Evolutionary conservation across 2,888 invertebrate species (phyloP).

Genomic region (Xanthostigma xanthostigma): DNA sequence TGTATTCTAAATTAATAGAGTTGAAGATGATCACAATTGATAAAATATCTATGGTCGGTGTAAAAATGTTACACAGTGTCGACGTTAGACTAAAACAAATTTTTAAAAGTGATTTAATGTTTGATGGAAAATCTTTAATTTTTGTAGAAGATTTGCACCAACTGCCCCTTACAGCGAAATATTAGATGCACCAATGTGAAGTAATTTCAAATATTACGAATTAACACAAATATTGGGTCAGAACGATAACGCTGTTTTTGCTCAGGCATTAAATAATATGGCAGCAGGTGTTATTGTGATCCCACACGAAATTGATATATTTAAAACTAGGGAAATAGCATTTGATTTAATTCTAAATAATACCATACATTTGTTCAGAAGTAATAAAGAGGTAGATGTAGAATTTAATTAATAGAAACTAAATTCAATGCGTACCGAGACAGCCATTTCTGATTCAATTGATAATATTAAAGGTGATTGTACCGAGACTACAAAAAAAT

Average conservation of each 20-base stretch:
- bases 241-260: slow-evolving; percentile 16
- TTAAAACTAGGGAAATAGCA: slow-evolving; percentile 9
- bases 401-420: slow-evolving; percentile 6
- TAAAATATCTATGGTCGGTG: slow-evolving; percentile 21
- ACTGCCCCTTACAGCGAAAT: slow-evolving; percentile 12
- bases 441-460: background rate
- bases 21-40: slow-evolving; percentile 18
- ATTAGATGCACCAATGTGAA: slow-evolving; percentile 11
- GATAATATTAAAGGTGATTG: slow-evolving; percentile 1
- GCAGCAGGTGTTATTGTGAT: slow-evolving; percentile 14
- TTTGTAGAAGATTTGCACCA: slow-evolving; percentile 22
- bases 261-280: slow-evolving; percentile 15
- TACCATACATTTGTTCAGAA: slow-evolving; percentile 7
- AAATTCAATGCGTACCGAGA: background rate
- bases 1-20: slow-evolving; percentile 7
- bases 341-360: slow-evolving; percentile 4
- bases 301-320: slow-evolving; percentile 11
- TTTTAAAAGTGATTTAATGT: slow-evolving; percentile 14
- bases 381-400: slow-evolving; percentile 8
- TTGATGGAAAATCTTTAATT: slow-evolving; percentile 22
- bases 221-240: slow-evolving; percentile 19
- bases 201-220: slow-evolving; percentile 16
- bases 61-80: slow-evolving; percentile 14
- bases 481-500: background rate
- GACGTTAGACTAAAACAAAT: slow-evolving; percentile 19